A percentile compares a stretch with the other conserved stretches of the same genome.
phyloP scores from a whole-genome alignment of 2,797 vertebrate species.

The Takifugu ocellatus region DNA sequence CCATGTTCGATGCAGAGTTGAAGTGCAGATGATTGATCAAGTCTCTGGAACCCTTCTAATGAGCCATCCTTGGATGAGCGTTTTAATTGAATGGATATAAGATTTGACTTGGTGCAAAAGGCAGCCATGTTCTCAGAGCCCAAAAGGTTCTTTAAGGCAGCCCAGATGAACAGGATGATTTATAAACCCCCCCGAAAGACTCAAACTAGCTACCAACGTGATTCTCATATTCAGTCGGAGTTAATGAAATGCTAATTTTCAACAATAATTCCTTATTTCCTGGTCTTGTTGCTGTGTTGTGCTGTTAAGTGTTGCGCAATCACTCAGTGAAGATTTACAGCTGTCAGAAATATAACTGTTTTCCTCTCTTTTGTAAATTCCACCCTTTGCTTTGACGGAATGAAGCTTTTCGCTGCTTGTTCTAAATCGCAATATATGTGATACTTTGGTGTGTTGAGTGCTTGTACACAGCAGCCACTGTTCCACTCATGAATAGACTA shows the following conservation, averaged over 20 bases:
- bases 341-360: too few species aligned
- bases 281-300: too few species aligned
- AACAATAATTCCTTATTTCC: too few species aligned
- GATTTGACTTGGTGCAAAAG: slow-evolving; percentile 46
- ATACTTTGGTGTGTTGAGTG: too few species aligned
- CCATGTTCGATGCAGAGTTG: too few species aligned
- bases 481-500: slow-evolving; percentile 58
- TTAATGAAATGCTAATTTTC: too few species aligned
- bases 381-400: too few species aligned
- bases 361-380: too few species aligned
- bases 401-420: neutral
- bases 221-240: too few species aligned
- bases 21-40: slow-evolving; percentile 42
- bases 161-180: slow-evolving; percentile 19
- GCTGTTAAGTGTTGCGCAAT: too few species aligned
- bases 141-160: slow-evolving; percentile 10
- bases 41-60: slow-evolving; percentile 45
- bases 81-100: slow-evolving; percentile 55
- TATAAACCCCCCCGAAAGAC: slow-evolving; percentile 18
- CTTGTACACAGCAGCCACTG: slow-evolving; percentile 37
- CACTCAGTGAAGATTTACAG: too few species aligned
- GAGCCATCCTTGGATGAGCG: slow-evolving; percentile 51
- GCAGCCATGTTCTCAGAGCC: slow-evolving; percentile 30
- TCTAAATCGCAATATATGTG: too few species aligned
- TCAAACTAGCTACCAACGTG: neutral